Percentiles rank a stretch among this genome's conserved stretches.
Evolutionary conservation across 2,888 invertebrate species (phyloP).

Genomic region (Exephanes ischioxanthus): DNA sequence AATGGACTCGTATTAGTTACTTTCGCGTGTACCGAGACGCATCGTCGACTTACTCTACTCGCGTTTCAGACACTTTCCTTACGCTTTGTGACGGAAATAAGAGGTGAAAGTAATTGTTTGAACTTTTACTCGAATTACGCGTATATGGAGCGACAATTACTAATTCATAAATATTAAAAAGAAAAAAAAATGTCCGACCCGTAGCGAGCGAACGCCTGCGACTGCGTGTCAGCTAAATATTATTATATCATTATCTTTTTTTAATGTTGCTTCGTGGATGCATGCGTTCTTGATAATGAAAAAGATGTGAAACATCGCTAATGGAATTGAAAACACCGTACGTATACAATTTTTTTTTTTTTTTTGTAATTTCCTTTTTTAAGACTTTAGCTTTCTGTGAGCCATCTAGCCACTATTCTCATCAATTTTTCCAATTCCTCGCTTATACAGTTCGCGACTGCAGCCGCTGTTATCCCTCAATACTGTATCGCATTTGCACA

Average conservation of each 20-base stretch:
- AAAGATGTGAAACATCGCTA: not conserved
- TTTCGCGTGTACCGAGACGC: conserved; percentile 14
- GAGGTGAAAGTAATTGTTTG: conserved; percentile 76
- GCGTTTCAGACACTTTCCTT: conserved; percentile 67
- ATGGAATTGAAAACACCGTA: not conserved
- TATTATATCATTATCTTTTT: not conserved
- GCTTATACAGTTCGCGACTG: no score
- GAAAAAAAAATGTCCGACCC: conserved; percentile 15
- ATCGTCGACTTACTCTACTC: conserved; percentile 25
- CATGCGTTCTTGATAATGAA: not conserved
- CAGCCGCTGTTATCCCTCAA: no score
- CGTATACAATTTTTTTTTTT: not conserved
- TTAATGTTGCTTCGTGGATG: not conserved
- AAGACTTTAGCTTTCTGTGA: no score
- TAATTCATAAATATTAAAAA: conserved; percentile 36
- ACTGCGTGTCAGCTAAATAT: not conserved
- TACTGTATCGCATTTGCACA: no score
- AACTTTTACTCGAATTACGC: conserved; percentile 71
- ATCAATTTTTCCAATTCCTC: no score
- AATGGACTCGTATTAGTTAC: conserved; percentile 74
- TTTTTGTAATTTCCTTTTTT: not conserved
- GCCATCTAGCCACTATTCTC: no score
- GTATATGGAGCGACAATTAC: conserved; percentile 60
- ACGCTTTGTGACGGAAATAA: conserved; percentile 78
- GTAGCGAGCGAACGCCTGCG: conserved; percentile 28